A percentile compares a stretch with the other conserved stretches of the same genome.
Evolutionary conservation across 2,888 invertebrate species (phyloP).

Genomic region (Heliconius ismenius): DNA sequence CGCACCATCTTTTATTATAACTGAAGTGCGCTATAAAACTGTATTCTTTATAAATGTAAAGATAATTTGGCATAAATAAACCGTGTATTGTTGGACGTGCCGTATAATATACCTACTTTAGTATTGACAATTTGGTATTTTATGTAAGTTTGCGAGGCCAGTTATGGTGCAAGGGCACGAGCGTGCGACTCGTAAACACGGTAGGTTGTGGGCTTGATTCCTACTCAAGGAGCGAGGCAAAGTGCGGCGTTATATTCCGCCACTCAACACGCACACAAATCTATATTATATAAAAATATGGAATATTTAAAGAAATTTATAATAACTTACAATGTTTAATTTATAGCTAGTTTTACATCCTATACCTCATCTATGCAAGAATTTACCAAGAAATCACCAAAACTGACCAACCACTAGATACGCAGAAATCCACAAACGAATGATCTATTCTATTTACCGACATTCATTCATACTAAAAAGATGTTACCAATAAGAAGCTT

Average conservation of each 20-base stretch:
- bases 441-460: constrained; percentile 15
- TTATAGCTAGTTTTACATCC: too few species aligned
- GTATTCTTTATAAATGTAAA: constrained; percentile 25
- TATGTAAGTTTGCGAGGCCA: too few species aligned
- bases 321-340: too few species aligned
- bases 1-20: constrained; percentile 42
- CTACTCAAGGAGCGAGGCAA: background rate
- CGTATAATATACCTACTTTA: background rate
- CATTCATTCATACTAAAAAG: constrained; percentile 15
- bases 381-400: background rate
- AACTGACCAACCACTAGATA: background rate
- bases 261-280: background rate
- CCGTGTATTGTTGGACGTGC: background rate
- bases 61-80: constrained; percentile 28
- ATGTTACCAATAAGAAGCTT: constrained; percentile 22
- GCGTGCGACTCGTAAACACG: background rate
- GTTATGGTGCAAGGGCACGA: too few species aligned
- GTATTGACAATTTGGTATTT: background rate
- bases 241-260: background rate
- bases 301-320: too few species aligned
- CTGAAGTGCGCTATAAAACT: constrained; percentile 30
- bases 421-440: constrained; percentile 19
- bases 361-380: background rate
- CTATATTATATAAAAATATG: too few species aligned
- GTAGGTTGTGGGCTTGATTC: background rate